phyloP scores from a whole-genome alignment of 2,888 invertebrate species.

The Amphipoea lucens region DNA sequence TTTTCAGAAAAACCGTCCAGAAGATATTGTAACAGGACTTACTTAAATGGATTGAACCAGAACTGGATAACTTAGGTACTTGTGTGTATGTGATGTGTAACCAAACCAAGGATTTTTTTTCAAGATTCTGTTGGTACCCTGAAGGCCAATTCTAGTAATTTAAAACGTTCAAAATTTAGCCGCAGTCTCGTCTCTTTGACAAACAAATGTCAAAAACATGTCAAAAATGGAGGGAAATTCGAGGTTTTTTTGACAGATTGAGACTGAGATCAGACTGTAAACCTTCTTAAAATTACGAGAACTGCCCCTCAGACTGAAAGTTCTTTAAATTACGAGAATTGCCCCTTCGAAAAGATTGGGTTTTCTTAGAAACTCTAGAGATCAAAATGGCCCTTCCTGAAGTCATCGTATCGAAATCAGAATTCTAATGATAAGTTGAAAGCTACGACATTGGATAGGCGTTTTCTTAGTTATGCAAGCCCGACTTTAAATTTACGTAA shows the following conservation, averaged over 20 bases:
- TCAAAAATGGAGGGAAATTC: too few species aligned
- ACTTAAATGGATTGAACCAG: neutral
- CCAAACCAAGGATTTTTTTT: neutral
- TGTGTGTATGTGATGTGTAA: neutral
- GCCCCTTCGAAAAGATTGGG: neutral
- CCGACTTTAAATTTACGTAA: neutral
- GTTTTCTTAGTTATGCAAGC: neutral
- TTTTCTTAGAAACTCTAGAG: too few species aligned
- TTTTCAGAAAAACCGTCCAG: neutral
- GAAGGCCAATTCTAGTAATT: too few species aligned
- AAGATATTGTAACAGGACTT: neutral
- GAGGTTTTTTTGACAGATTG: too few species aligned
- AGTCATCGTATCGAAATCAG: neutral
- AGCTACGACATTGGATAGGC: neutral
- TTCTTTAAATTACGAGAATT: too few species aligned
- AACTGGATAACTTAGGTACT: too few species aligned
- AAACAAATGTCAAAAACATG: too few species aligned
- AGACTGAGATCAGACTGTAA: too few species aligned
- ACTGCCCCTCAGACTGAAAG: neutral
- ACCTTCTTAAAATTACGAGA: too few species aligned
- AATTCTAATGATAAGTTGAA: neutral
- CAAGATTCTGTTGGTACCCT: neutral
- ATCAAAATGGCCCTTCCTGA: neutral
- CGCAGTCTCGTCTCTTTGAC: too few species aligned
- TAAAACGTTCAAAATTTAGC: too few species aligned